phyloP scores from a whole-genome alignment of 2,888 invertebrate species.

The Eristalinus sepulchralis region DNA sequence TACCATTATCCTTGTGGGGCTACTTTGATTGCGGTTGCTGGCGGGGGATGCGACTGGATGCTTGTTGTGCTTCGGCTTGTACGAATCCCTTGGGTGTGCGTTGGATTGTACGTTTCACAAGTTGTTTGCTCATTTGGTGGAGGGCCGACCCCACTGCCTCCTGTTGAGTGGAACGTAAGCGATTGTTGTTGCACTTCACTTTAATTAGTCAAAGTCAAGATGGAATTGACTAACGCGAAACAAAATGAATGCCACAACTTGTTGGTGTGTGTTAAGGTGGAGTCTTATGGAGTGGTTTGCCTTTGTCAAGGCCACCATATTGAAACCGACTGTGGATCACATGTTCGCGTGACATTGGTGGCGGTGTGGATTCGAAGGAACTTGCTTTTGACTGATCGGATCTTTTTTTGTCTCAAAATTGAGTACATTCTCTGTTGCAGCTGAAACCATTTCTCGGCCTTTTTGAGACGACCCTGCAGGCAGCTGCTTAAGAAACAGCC shows the following conservation, averaged over 20 bases:
- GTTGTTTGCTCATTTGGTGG: constrained; percentile 15
- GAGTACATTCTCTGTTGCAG: too few relatives aligned
- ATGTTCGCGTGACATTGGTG: too few relatives aligned
- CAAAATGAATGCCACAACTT: not conserved
- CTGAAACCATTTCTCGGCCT: too few relatives aligned
- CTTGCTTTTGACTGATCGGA: too few relatives aligned
- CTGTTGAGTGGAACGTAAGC: not conserved
- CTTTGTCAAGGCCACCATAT: too few relatives aligned
- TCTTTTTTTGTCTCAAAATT: too few relatives aligned
- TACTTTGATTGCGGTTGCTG: constrained; percentile 75
- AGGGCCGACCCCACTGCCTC: not conserved
- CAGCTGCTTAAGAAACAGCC: too few relatives aligned
- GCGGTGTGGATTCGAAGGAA: too few relatives aligned
- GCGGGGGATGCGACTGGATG: constrained; percentile 58
- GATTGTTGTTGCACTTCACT: constrained; percentile 20
- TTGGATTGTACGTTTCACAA: not conserved
- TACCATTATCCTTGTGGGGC: constrained; percentile 62
- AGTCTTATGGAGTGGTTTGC: too few relatives aligned
- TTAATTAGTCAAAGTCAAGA: constrained; percentile 24
- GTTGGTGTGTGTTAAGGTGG: not conserved
- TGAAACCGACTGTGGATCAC: too few relatives aligned
- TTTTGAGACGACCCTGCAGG: too few relatives aligned
- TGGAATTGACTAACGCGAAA: not conserved
- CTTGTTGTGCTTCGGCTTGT: not conserved
- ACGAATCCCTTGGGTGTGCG: constrained; percentile 22